These are phyloP conservation scores for Synanthedon andrenaeformis DNA, from an alignment of 2,888 invertebrate species.

Conservation along the genomic window DNA sequence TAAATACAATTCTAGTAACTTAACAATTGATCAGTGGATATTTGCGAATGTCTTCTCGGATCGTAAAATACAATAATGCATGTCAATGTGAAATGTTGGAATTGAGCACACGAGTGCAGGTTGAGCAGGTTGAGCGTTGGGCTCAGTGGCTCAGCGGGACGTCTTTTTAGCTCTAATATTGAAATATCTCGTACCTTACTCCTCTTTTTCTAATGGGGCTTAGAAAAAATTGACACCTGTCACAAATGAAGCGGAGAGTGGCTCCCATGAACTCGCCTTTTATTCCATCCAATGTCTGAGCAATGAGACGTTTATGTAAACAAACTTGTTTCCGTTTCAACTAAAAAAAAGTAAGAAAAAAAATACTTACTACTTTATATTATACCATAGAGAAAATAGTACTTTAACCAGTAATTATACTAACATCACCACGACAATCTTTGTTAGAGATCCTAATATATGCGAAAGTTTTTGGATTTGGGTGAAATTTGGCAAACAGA, in stretches of 20 bases:
- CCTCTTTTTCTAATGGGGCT: slow-evolving; percentile 20
- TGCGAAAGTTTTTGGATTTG: too few species aligned
- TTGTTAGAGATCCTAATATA: too few species aligned
- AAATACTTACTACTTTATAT: neutral
- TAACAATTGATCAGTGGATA: slow-evolving; percentile 7
- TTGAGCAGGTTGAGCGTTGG: slow-evolving; percentile 11
- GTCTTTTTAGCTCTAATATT: slow-evolving; percentile 40
- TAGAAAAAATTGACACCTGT: slow-evolving; percentile 48
- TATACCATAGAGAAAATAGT: too few species aligned
- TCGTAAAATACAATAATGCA: slow-evolving; percentile 1
- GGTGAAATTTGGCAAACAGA: too few species aligned
- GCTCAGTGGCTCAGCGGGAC: slow-evolving; percentile 28
- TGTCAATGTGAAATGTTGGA: slow-evolving; percentile 7
- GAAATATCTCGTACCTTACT: slow-evolving; percentile 47
- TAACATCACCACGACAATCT: too few species aligned
- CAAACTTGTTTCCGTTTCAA: slow-evolving; percentile 16
- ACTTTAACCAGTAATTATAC: too few species aligned
- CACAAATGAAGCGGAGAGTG: slow-evolving; percentile 27
- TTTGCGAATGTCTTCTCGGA: neutral
- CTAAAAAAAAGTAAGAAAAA: slow-evolving; percentile 1
- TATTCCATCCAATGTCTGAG: slow-evolving; percentile 5
- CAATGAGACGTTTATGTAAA: slow-evolving; percentile 34
- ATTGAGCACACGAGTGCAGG: too few species aligned
- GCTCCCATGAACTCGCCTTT: slow-evolving; percentile 18
- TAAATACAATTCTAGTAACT: too few species aligned